These are phyloP conservation scores for Sarcophaga rosellei DNA, from an alignment of 2,888 invertebrate species.

Conservation along the genomic window DNA sequence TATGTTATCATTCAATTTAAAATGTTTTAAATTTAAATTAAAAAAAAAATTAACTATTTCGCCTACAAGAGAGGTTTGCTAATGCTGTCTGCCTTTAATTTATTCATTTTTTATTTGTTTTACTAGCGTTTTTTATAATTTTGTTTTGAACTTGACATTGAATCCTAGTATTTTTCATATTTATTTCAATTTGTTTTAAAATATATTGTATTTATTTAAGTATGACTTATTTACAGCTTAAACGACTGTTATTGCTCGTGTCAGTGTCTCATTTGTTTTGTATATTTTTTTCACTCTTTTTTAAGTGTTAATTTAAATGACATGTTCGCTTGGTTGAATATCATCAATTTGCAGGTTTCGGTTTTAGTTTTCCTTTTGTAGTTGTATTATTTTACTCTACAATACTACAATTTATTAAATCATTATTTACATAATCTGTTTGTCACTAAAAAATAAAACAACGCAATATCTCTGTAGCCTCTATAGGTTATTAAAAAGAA, in stretches of 20 bases:
- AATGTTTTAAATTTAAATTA: constrained; percentile 43
- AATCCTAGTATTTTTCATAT: constrained; percentile 3
- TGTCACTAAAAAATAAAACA: not conserved
- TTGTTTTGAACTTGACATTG: constrained; percentile 61
- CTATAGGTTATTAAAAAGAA: no score
- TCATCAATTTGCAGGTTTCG: constrained; percentile 32
- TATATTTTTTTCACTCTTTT: not conserved
- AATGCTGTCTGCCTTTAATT: constrained; percentile 1
- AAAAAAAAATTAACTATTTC: not conserved
- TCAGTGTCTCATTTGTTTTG: not conserved
- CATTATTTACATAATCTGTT: constrained; percentile 7
- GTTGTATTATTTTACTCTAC: constrained; percentile 11
- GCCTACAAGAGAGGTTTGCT: no score
- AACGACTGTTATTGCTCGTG: not conserved
- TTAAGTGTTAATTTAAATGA: constrained; percentile 61
- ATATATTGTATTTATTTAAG: not conserved
- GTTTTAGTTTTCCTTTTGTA: constrained; percentile 4
- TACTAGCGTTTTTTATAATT: not conserved
- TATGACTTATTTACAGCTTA: not conserved
- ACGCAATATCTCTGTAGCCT: not conserved
- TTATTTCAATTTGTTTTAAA: not conserved
- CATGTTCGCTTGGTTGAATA: constrained; percentile 42
- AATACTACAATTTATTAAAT: not conserved
- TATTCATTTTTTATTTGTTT: constrained; percentile 17
- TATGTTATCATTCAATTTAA: constrained; percentile 1